Percentiles rank a stretch among this genome's conserved stretches.
Conservation (phyloP, 2,888 invertebrate genomes). For the Tetragonula carbonaria region DNA sequence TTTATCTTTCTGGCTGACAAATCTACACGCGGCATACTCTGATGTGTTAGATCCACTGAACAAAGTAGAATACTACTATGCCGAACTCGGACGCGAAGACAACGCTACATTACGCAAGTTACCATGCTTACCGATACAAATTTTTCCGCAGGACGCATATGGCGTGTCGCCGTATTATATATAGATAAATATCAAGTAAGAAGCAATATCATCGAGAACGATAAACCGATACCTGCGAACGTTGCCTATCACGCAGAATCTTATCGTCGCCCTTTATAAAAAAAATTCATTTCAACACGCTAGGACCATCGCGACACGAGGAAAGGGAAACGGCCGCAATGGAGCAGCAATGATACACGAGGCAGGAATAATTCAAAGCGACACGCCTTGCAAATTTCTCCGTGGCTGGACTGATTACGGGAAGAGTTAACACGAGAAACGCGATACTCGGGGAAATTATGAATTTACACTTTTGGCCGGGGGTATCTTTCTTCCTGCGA, state of each 20-base stretch:
- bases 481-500: constrained; percentile 60
- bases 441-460: constrained; percentile 54
- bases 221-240: neutral
- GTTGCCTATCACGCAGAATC: neutral
- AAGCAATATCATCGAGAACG: neutral
- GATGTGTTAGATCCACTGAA: neutral
- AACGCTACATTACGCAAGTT: too few relatives aligned
- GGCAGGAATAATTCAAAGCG: constrained; percentile 40
- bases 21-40: neutral
- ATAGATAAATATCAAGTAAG: neutral
- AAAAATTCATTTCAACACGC: constrained; percentile 34
- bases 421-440: constrained; percentile 47
- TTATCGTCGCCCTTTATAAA: too few relatives aligned
- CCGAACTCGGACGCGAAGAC: neutral
- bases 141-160: neutral
- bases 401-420: constrained; percentile 34
- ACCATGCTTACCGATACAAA: neutral
- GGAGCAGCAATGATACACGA: neutral
- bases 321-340: neutral
- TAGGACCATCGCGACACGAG: neutral
- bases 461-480: constrained; percentile 52
- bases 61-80: neutral
- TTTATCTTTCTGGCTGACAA: neutral
- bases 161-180: neutral
- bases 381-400: constrained; percentile 37